Evolutionary conservation across 2,888 invertebrate species (phyloP).

Genomic region (Dicyrtoma fusca): DNA sequence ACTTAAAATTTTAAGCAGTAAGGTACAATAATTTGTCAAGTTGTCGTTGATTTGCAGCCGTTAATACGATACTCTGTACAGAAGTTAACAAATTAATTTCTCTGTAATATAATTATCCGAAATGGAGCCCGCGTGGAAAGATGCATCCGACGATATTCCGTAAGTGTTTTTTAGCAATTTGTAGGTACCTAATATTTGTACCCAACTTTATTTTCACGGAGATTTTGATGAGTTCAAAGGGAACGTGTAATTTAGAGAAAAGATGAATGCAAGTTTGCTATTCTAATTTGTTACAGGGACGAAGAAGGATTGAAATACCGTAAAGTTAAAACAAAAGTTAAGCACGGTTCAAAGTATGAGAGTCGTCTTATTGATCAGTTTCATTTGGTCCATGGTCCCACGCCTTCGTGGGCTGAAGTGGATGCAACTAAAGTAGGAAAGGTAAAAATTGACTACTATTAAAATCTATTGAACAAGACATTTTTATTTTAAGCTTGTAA

Average conservation of each 20-base stretch:
- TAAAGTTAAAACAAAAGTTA: constrained; percentile 37
- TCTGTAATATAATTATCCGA: not conserved
- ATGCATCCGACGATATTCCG: constrained; percentile 44
- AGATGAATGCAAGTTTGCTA: not conserved
- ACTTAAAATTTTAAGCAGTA: too few species aligned
- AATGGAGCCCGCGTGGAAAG: constrained; percentile 41
- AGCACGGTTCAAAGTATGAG: constrained; percentile 37
- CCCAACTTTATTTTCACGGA: not conserved
- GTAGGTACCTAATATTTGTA: too few species aligned
- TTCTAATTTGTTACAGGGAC: constrained; percentile 39
- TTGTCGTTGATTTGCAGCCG: too few species aligned
- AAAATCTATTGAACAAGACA: too few species aligned
- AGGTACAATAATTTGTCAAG: too few species aligned
- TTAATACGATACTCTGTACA: too few species aligned
- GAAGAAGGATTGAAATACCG: constrained; percentile 41
- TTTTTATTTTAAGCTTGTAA: too few species aligned
- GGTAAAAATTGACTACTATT: constrained; percentile 7
- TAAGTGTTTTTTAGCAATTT: too few species aligned
- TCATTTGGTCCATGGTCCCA: constrained; percentile 45
- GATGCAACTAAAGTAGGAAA: constrained; percentile 8
- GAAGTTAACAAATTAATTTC: too few species aligned
- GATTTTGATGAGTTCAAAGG: not conserved
- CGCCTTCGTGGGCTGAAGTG: constrained; percentile 45
- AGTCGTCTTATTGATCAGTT: constrained; percentile 45
- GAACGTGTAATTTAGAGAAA: not conserved